These are phyloP conservation scores for Micropoecilia bifurca DNA, from an alignment of 2,797 vertebrate genomes.

Conservation along the genomic window DNA sequence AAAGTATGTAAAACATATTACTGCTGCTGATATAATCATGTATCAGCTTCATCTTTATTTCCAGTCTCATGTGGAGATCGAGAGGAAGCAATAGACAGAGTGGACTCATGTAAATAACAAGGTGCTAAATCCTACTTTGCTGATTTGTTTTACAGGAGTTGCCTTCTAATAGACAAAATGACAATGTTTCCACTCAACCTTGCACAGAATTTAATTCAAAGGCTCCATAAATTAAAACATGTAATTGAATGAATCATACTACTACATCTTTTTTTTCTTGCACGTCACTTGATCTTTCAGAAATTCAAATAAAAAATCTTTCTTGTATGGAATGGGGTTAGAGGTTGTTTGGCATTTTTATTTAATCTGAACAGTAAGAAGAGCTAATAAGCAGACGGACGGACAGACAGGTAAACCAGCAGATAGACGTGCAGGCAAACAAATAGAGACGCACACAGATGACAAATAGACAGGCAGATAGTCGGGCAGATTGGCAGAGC, in stretches of 20 bases:
- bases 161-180: neutral
- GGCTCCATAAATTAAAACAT: neutral
- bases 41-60: neutral
- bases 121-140: neutral
- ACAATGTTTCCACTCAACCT: neutral
- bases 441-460: constrained; percentile 71
- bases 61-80: neutral
- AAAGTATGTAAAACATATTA: neutral
- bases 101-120: neutral
- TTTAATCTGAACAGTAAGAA: constrained; percentile 36
- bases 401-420: constrained; percentile 62
- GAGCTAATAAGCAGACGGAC: constrained; percentile 51
- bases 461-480: constrained; percentile 69
- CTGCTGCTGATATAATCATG: neutral
- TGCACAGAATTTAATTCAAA: neutral
- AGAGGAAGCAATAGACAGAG: neutral
- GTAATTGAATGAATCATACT: constrained; percentile 1
- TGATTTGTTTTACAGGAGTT: neutral
- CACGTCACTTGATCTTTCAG: constrained; percentile 5
- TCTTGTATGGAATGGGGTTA: constrained; percentile 3
- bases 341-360: constrained; percentile 35
- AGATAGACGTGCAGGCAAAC: constrained; percentile 58
- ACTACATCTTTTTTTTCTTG: neutral
- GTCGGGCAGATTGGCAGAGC: constrained; percentile 68
- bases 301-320: constrained; percentile 14